phyloP scores from a whole-genome alignment of 2,888 invertebrate genomes.

The Microplitis deprimator region DNA sequence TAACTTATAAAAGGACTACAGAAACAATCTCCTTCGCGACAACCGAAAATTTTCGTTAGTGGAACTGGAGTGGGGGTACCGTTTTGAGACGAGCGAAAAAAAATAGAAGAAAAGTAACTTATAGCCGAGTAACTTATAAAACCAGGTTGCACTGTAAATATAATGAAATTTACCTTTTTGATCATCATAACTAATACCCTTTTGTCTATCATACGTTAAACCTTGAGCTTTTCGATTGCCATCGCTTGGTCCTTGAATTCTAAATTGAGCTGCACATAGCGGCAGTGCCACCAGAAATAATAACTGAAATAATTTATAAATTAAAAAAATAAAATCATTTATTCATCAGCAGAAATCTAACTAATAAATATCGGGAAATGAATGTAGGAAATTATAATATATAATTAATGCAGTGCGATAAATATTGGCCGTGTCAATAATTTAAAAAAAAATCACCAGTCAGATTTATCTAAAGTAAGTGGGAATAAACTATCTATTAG shows the following conservation, averaged over 20 bases:
- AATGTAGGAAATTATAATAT: background rate
- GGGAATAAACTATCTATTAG: background rate
- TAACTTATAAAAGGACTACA: too few species aligned
- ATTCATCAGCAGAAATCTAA: background rate
- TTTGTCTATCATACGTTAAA: constrained; percentile 64
- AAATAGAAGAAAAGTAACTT: too few species aligned
- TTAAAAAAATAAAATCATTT: background rate
- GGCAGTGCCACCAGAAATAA: constrained; percentile 60
- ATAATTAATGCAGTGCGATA: background rate
- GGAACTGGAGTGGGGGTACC: too few species aligned
- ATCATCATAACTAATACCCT: constrained; percentile 66
- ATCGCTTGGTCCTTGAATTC: constrained; percentile 68
- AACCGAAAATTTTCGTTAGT: too few species aligned
- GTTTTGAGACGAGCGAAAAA: too few species aligned
- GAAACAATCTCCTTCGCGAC: too few species aligned
- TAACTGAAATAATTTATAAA: constrained; percentile 51
- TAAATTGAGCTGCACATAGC: constrained; percentile 65
- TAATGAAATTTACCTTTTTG: constrained; percentile 58
- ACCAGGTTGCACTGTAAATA: too few species aligned
- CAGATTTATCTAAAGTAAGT: background rate
- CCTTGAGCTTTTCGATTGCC: constrained; percentile 67
- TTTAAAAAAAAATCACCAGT: background rate
- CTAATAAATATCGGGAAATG: background rate
- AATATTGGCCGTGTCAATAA: constrained; percentile 11
- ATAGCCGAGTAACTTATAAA: too few species aligned